Evolutionary conservation across 2,113 vertebrate species (phyloP).

Genomic region (Cyprinodon tularosa): DNA sequence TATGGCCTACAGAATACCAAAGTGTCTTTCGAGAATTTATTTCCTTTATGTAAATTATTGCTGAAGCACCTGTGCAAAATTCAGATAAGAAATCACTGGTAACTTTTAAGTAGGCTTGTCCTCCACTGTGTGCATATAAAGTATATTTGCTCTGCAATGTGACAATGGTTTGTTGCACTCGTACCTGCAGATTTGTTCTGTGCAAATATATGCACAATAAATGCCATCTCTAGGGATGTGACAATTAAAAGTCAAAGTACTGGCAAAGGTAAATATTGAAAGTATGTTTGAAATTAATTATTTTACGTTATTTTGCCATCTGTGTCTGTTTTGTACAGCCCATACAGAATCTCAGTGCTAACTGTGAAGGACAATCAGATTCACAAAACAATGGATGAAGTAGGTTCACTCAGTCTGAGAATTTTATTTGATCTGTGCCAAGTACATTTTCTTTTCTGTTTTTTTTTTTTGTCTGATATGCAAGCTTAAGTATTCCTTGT

Average conservation of each 20-base stretch:
- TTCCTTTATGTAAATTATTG: conserved; percentile 66
- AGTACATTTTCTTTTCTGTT: conserved; percentile 68
- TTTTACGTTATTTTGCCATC: conserved; percentile 61
- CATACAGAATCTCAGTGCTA: conserved; percentile 63
- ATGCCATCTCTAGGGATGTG: conserved; percentile 43
- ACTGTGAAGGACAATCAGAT: conserved; percentile 84
- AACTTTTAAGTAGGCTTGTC: conserved; percentile 52
- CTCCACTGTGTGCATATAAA: conserved; percentile 58
- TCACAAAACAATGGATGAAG: conserved; percentile 74
- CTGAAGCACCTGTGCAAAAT: conserved; percentile 71
- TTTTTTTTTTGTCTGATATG: conserved; percentile 75
- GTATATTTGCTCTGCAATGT: conserved; percentile 63
- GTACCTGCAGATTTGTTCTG: conserved; percentile 62
- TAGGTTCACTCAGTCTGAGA: conserved; percentile 74
- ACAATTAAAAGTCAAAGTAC: conserved; percentile 66
- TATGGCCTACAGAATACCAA: conserved; percentile 77
- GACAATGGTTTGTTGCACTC: conserved; percentile 69
- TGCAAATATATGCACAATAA: conserved; percentile 48
- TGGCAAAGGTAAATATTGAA: conserved; percentile 57
- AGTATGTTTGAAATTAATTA: conserved; percentile 48
- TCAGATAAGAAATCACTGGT: conserved; percentile 74
- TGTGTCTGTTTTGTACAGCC: conserved; percentile 71
- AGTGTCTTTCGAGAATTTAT: conserved; percentile 75
- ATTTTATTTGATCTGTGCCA: conserved; percentile 80
- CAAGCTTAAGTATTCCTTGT: conserved; percentile 75